Evolutionary conservation across 2,888 invertebrate species (phyloP).

Genomic region (Lasioglossum figueresi): DNA sequence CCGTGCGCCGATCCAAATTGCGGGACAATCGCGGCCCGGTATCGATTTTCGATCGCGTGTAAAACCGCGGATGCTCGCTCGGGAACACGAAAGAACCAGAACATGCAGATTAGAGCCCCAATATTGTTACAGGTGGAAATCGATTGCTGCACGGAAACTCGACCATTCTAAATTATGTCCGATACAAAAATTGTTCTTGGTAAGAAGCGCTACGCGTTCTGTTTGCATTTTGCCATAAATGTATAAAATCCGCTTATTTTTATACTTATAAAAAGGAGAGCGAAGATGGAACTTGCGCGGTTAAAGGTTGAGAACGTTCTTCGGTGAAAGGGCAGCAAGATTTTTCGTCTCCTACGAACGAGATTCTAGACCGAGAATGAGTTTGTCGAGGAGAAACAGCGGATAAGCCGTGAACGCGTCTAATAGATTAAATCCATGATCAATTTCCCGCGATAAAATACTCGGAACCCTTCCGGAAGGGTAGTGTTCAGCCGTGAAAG

Average conservation of each 20-base stretch:
- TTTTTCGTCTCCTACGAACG: background rate
- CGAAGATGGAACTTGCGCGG: background rate
- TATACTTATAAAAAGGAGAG: background rate
- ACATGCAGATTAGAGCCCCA: background rate
- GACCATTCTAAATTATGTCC: background rate
- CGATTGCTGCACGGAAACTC: background rate
- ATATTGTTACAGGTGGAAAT: background rate
- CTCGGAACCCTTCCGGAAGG: background rate
- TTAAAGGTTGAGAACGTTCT: background rate
- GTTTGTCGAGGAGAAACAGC: background rate
- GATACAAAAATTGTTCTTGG: background rate
- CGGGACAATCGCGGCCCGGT: conserved; percentile 13
- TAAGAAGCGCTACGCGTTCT: background rate
- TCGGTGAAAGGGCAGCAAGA: background rate
- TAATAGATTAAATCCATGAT: background rate
- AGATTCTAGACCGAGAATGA: background rate
- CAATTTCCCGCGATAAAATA: background rate
- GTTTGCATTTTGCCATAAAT: background rate
- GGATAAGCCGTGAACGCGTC: background rate
- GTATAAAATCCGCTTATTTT: background rate
- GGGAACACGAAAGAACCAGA: conserved; percentile 7
- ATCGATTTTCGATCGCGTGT: conserved; percentile 44
- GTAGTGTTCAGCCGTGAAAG: background rate
- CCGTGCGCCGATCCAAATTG: conserved; percentile 29
- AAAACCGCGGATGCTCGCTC: conserved; percentile 10